phyloP scores from a whole-genome alignment of 2,888 invertebrate species.

The Aquatica leii region DNA sequence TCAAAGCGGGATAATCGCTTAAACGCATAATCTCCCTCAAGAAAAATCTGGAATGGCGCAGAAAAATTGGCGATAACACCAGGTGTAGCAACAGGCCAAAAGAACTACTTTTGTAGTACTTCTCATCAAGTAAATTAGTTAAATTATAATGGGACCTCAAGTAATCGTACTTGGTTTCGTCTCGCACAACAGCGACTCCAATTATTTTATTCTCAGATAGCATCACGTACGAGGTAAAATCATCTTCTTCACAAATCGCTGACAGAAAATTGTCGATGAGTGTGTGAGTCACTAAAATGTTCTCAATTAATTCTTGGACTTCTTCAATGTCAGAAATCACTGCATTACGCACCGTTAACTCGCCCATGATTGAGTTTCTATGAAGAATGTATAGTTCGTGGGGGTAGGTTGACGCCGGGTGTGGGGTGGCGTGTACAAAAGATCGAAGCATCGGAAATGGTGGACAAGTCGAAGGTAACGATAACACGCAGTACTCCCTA shows the following conservation, averaged over 20 bases:
- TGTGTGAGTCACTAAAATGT: constrained; percentile 39
- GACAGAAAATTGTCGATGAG: constrained; percentile 45
- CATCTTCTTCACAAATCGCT: constrained; percentile 40
- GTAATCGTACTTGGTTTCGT: constrained; percentile 54
- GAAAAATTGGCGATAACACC: constrained; percentile 68
- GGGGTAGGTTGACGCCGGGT: constrained; percentile 55
- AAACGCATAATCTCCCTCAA: constrained; percentile 70
- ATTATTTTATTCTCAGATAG: constrained; percentile 46
- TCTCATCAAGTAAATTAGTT: constrained; percentile 53
- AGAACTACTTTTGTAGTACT: constrained; percentile 49
- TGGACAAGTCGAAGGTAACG: constrained; percentile 64
- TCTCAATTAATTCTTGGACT: constrained; percentile 43
- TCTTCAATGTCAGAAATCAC: constrained; percentile 39
- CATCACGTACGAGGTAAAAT: constrained; percentile 49
- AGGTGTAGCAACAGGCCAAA: constrained; percentile 61
- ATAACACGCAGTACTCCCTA: constrained; percentile 70
- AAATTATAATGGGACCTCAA: constrained; percentile 58
- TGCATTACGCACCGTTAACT: constrained; percentile 45
- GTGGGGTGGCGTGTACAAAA: constrained; percentile 62
- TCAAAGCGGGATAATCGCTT: constrained; percentile 64
- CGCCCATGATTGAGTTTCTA: constrained; percentile 52
- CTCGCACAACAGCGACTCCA: constrained; percentile 51
- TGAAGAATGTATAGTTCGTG: constrained; percentile 61
- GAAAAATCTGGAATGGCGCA: constrained; percentile 66
- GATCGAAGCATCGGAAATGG: constrained; percentile 66